Conservation (phyloP, 2,113 vertebrate species). For the Catharus bicknelli region DNA sequence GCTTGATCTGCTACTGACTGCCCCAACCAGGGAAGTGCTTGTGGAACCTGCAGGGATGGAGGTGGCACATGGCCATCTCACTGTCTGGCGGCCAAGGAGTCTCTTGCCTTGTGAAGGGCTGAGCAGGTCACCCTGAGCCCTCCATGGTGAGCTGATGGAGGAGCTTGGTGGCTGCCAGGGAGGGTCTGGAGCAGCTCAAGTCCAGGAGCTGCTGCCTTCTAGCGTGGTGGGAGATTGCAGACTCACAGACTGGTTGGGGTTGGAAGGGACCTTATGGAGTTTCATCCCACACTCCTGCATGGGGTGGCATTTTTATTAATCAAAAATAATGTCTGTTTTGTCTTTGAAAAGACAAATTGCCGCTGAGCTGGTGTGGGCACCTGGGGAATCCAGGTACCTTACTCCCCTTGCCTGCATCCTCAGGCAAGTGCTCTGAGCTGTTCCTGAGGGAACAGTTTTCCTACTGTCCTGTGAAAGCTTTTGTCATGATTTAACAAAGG, state of each 20-base stretch:
- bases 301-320: too few relatives aligned
- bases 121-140: neutral
- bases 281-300: neutral
- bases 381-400: neutral
- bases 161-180: neutral
- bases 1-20: neutral
- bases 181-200: neutral
- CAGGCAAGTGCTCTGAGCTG: neutral
- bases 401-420: neutral
- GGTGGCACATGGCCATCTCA: neutral
- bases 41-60: neutral
- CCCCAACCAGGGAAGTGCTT: neutral
- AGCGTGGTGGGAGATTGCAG: neutral
- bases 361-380: neutral
- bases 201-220: neutral
- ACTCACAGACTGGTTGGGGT: neutral
- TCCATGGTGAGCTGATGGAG: neutral
- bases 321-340: neutral
- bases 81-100: fast-evolving
- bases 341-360: neutral
- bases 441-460: neutral
- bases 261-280: neutral
- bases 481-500: neutral
- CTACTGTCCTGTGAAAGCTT: neutral
- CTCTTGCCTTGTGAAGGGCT: neutral